Percentiles rank a stretch among this genome's conserved stretches.
Evolutionary conservation across 2,797 vertebrate species (phyloP).

Genomic region (Rhynchonycteris naso): DNA sequence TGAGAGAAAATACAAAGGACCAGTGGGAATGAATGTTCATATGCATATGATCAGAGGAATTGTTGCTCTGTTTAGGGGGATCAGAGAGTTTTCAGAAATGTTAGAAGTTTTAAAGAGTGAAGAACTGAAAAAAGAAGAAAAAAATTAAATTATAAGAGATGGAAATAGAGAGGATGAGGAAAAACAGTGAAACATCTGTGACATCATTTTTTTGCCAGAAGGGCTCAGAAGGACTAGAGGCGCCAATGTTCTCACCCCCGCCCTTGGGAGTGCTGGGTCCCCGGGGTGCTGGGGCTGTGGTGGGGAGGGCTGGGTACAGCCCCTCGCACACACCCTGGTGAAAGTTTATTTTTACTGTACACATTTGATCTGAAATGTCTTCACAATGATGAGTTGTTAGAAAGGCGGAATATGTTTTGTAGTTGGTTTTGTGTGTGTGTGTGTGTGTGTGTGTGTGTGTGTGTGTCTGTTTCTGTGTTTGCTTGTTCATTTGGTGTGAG

Average conservation of each 20-base stretch:
- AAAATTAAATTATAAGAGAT: not conserved
- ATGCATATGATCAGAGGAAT: not conserved
- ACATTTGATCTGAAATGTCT: not conserved
- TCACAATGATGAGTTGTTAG: not conserved
- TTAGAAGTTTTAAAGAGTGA: not conserved
- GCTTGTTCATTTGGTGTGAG: conserved; percentile 19
- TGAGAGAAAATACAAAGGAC: conserved; percentile 20
- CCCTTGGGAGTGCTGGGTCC: conserved; percentile 9
- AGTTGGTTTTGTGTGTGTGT: not conserved
- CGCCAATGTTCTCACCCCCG: conserved; percentile 44
- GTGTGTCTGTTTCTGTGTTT: not conserved
- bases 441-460: no score
- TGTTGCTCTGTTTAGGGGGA: not conserved
- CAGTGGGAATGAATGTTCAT: not conserved
- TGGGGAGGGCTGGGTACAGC: not conserved
- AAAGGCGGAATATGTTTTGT: not conserved
- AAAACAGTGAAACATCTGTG: conserved; percentile 13
- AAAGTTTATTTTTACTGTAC: not conserved
- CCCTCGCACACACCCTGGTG: not conserved
- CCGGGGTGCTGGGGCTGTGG: not conserved
- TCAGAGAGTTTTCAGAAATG: not conserved
- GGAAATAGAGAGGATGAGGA: not conserved
- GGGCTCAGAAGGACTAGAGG: conserved; percentile 71
- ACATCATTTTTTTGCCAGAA: conserved; percentile 67
- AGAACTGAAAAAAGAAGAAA: not conserved